Conservation (phyloP, 2,797 vertebrate species). For the Fundulus diaphanus region DNA sequence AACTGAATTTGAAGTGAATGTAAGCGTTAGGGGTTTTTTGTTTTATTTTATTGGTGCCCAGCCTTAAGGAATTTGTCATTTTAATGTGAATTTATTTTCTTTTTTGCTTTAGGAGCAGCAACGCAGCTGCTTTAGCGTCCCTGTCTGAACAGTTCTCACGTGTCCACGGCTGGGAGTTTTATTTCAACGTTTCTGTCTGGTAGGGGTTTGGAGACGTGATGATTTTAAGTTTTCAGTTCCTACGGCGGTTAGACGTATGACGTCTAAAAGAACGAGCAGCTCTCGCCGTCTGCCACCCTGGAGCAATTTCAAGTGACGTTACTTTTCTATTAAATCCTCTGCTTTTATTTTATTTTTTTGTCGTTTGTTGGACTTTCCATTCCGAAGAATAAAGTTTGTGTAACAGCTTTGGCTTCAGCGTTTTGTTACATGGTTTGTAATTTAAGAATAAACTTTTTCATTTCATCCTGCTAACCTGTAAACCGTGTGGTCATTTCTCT, state of each 20-base stretch:
- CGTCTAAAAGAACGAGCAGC: slow-evolving; percentile 45
- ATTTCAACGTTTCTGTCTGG: slow-evolving; percentile 66
- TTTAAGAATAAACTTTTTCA: slow-evolving; percentile 78
- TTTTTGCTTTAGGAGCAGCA: slow-evolving; percentile 36
- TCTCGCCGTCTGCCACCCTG: slow-evolving; percentile 40
- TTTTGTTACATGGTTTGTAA: slow-evolving; percentile 74
- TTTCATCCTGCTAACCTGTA: slow-evolving; percentile 65
- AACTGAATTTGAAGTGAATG: slow-evolving; percentile 37
- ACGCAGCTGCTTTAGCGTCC: slow-evolving; percentile 41
- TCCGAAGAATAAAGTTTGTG: slow-evolving; percentile 69
- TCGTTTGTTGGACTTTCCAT: slow-evolving; percentile 62
- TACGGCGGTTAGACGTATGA: slow-evolving; percentile 51
- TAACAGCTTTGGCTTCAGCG: slow-evolving; percentile 67
- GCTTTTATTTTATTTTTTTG: slow-evolving; percentile 52
- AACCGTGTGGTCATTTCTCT: slow-evolving; percentile 10
- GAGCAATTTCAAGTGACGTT: slow-evolving; percentile 57
- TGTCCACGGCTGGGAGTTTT: slow-evolving; percentile 69
- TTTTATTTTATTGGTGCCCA: slow-evolving; percentile 25
- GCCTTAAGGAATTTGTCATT: slow-evolving; percentile 60
- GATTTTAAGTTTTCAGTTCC: slow-evolving; percentile 50
- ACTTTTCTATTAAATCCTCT: slow-evolving; percentile 69
- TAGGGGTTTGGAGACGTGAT: slow-evolving; percentile 43
- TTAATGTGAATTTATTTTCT: slow-evolving; percentile 42
- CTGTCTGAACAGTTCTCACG: slow-evolving; percentile 53
- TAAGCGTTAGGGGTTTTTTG: slow-evolving; percentile 28